phyloP scores from a whole-genome alignment of 2,113 vertebrate genomes.

The Aspidoscelis tigris region DNA sequence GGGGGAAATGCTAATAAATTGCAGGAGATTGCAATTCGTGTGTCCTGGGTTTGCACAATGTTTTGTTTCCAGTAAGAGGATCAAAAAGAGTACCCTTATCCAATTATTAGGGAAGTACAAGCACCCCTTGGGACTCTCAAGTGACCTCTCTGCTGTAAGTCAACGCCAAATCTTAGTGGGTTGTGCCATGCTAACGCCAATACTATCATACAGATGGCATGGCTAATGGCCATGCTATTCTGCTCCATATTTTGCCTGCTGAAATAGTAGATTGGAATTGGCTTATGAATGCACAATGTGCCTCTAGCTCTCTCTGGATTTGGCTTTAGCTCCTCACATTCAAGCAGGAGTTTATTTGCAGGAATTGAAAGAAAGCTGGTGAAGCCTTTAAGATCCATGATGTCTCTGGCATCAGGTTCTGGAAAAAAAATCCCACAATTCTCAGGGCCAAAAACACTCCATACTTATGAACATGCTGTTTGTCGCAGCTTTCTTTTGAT shows the following conservation, averaged over 20 bases:
- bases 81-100: background rate
- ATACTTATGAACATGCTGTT: background rate
- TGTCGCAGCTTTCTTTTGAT: background rate
- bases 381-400: background rate
- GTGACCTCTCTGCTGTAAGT: background rate
- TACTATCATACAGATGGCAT: background rate
- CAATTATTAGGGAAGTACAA: background rate
- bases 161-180: background rate
- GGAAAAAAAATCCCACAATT: background rate
- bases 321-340: background rate
- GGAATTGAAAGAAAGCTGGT: background rate
- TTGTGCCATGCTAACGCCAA: background rate
- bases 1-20: background rate
- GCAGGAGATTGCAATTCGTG: no score
- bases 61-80: background rate
- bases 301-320: no score
- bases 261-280: background rate
- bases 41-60: background rate
- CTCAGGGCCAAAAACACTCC: background rate
- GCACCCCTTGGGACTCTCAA: background rate
- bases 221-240: background rate
- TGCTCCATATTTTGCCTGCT: background rate
- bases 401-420: background rate
- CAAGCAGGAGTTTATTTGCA: background rate
- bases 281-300: background rate